Base-by-base conservation (phyloP, 1,140 invertebrate species). In the Listronotus oregonensis region DNA sequence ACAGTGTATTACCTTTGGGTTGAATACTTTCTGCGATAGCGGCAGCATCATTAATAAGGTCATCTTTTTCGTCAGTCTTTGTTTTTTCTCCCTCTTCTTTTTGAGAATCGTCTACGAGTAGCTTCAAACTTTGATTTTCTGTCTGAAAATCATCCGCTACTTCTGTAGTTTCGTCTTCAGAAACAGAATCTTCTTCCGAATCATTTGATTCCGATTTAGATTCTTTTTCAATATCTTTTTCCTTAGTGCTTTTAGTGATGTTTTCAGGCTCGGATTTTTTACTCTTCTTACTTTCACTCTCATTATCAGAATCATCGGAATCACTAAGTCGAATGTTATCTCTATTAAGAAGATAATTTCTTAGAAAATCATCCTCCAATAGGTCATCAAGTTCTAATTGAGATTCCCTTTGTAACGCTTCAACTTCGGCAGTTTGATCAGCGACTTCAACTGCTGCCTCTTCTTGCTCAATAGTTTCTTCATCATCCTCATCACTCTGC, bases 1-100 rank as follows among this genome's bases (percentile, higher is more conserved):
- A 92, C 51, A 99, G 82, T 6, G 96, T 98, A 76, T 96, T 97
- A 76, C 98, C 97, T 80, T 96, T 99, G 0, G 97, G 97, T 82
- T 99, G 96, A 74, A 99, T 91, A 77, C 94, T 93, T 79, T 97
- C 93, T 49, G 97, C 97, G 61, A 97, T 85, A 57, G 93, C 93
- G 46, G 97, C 95, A 50, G 96, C 96, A 81, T 97, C 93, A 75
- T 91, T 90, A 71, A 91, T 89, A 81, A 83, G 81, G 76, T 87
- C 85, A 65, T 86, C 85, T 63, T 85, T 83, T 75, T 73, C 81
- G 63, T 76, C 73, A 71, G 75, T 76, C 58, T 74, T 73, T 73
- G 72, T 79, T 75, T 82, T 72, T 71, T 69, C 67, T 70, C 73
- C 71, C 70, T 67, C 69, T 50, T 71, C 68, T 55, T 71, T 73